Percentiles rank a stretch among this genome's conserved stretches.
Evolutionary conservation across 2,888 invertebrate genomes (phyloP).

Genomic region (Nephrotoma appendiculata): DNA sequence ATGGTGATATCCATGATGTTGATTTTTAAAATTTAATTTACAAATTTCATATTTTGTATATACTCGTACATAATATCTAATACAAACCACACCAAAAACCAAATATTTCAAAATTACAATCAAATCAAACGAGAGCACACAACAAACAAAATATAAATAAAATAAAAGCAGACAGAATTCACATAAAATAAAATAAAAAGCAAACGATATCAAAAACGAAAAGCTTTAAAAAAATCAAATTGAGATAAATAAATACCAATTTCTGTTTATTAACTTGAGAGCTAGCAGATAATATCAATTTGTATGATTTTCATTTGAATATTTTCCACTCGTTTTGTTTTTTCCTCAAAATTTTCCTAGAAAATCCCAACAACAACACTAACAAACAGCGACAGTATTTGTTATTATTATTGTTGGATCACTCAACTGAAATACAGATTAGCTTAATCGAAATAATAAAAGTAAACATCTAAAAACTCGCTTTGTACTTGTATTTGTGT

Average conservation of each 20-base stretch:
- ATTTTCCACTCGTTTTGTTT: not conserved
- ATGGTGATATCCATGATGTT: too few species aligned
- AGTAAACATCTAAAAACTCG: not conserved
- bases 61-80: not conserved
- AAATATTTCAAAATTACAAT: not conserved
- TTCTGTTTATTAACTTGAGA: not conserved
- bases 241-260: not conserved
- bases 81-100: not conserved
- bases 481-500: not conserved
- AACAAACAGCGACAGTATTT: not conserved
- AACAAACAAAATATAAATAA: not conserved
- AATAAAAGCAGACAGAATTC: not conserved
- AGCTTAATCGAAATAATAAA: not conserved
- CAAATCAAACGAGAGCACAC: not conserved
- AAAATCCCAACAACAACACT: not conserved
- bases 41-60: too few species aligned
- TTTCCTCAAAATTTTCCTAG: too few species aligned
- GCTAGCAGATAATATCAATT: not conserved
- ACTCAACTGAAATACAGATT: not conserved
- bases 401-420: not conserved
- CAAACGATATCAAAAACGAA: not conserved
- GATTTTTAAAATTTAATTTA: too few species aligned
- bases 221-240: not conserved
- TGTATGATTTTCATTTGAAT: not conserved
- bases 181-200: not conserved